Base-by-base conservation (phyloP, 2,888 invertebrate species). In the Ceraclea dissimilis region DNA sequence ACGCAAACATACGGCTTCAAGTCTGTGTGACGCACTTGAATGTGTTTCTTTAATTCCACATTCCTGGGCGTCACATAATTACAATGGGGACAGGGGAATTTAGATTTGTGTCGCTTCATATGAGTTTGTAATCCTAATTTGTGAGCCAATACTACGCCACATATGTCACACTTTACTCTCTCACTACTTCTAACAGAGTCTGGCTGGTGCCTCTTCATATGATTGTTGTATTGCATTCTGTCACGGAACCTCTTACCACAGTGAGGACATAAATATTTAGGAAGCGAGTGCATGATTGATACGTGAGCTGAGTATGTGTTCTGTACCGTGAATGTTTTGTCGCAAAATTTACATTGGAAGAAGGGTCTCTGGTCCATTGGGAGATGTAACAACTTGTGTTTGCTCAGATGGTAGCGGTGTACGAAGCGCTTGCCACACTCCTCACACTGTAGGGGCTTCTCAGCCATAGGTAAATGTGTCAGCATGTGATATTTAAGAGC, bases 231-330 rank as follows among this genome's bases (percentile, higher is more conserved):
- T 17, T 50, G 39, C 18, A 20, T 56, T 34, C 46, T 51, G 17
- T 39, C 51, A n/a, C 51, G 46, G 31, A 60, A 58, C 4, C 58
- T 56, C 39, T 52, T 33, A n/a, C 65, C 65, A 53, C 66, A 66
- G n/a, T 65, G 63, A 17, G 60, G 59, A 44, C 66, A 66, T 18
- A 65, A 55, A 55, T 63, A 64, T 53, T 53, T 57, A 1, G 22
- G 16, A 18, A 13, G 33, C 2, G 39, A 8, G 26, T 57, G 57
- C n/a, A 57, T 22, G 2, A 22, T 20, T 6, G 52, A 20, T 46
- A 57, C 21, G 46, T 57, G 57, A 13, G 26, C 44, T 6, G 21
- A 17, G 20, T 47, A 49, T 16, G 17, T 22, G 11, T 31, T 50
- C 2, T 11, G n/a, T 33, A 52, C 18, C 10, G 52, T 52, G 21